Base-by-base conservation (phyloP, 37 sponge, comb jelly and placozoan genomes). In the Haliclona indistincta region DNA sequence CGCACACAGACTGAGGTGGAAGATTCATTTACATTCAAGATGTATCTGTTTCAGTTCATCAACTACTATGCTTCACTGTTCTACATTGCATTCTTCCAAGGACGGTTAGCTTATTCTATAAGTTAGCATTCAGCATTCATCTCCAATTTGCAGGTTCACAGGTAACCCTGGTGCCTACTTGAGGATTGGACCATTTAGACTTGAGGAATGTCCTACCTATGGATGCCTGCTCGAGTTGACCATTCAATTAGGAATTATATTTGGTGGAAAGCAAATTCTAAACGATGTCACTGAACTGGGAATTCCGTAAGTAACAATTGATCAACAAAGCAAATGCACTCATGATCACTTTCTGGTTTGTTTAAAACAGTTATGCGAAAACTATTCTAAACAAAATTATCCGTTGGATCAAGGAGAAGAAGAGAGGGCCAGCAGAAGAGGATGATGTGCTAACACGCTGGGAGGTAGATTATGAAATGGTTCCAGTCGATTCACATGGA, bases 51-150 rank as follows among this genome's bases (percentile, higher is more conserved):
- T 61, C 80, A 89, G 64, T 89, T 82, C 54, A 76, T 82, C 45
- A 83, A 89, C 80, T 77, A 45, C 76, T 89, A 83, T 37, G 52
- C 82, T 32, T 79, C 86, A 34, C 44, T 90, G 49, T 71, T 85
- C 82, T 90, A 90, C 78, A 75, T 90, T 20, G 91, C 91, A 15
- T 90, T 90, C 74, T 90, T 90, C 86, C 85, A 90, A 64, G 91
- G 83, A 83, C 75, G 37, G 79, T 87, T 13, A 76, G 84, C 58
- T 0, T 1, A 4, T 39, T 2, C 8, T 4, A n/a, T 29, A n/a
- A n/a, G n/a, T n/a, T n/a, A n/a, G n/a, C n/a, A n/a, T n/a, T n/a
- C n/a, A n/a, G n/a, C n/a, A n/a, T n/a, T n/a, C n/a, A n/a, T n/a
- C n/a, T n/a, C n/a, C n/a, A 13, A 23, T 43, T 5, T 65, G 1